phyloP scores from a whole-genome alignment of 2,797 vertebrate genomes.

The Paguma larvata region DNA sequence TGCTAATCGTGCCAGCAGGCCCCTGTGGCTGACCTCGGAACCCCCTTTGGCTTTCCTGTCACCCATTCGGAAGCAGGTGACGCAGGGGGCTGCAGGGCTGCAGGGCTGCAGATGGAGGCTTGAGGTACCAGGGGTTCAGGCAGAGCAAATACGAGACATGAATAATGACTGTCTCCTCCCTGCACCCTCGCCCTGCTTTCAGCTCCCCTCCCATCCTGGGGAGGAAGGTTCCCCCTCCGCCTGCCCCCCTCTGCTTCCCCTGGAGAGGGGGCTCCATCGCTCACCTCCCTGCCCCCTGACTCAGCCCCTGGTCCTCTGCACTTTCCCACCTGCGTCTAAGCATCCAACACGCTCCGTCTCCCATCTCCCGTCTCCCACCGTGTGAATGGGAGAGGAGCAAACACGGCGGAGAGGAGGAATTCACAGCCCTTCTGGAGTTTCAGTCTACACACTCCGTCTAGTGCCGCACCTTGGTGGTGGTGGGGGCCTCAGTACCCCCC shows the following conservation, averaged over 20 bases:
- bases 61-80: neutral
- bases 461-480: neutral
- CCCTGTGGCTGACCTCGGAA: neutral
- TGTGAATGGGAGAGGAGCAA: neutral
- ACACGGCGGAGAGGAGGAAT: neutral
- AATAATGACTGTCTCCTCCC: neutral
- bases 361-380: neutral
- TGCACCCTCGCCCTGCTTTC: neutral
- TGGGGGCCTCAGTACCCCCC: neutral
- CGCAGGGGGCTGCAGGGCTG: neutral
- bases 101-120: too few relatives aligned
- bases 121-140: neutral
- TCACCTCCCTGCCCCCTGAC: neutral
- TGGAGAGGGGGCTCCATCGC: neutral
- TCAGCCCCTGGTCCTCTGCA: neutral
- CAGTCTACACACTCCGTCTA: neutral
- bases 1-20: neutral
- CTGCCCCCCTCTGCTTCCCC: accelerated
- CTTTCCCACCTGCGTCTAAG: neutral
- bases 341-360: accelerated
- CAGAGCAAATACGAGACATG: neutral
- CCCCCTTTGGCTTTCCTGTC: neutral
- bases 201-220: neutral
- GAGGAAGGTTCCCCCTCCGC: neutral
- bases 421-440: neutral